Percentiles rank a stretch among this genome's conserved stretches.
Evolutionary conservation across 2,113 vertebrate genomes (phyloP).

Genomic region (Austrofundulus limnaeus): DNA sequence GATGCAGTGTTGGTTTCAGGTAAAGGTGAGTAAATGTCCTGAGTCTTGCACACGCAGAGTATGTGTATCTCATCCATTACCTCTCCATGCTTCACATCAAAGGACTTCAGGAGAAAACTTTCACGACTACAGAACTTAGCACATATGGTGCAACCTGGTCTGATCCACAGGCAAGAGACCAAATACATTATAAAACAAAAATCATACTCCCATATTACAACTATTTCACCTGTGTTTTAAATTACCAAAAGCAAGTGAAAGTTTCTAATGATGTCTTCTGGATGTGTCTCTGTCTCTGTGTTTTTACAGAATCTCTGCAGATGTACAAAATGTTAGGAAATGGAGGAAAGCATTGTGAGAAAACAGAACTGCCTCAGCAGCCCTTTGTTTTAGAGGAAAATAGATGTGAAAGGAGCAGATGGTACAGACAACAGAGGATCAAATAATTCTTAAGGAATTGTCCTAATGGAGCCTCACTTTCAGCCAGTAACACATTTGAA

Average conservation of each 20-base stretch:
- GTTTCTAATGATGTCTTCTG: constrained; percentile 40
- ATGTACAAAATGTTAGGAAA: not conserved
- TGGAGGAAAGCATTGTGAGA: constrained; percentile 7
- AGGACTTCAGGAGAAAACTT: constrained; percentile 18
- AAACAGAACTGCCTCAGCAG: not conserved
- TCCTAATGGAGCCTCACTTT: constrained; percentile 2
- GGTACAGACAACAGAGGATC: constrained; percentile 5
- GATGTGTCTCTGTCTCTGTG: not conserved
- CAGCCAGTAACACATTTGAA: constrained; percentile 33
- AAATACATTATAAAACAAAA: not conserved
- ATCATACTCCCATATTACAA: not conserved
- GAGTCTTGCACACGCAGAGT: not conserved
- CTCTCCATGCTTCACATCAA: constrained; percentile 57
- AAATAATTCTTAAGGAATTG: constrained; percentile 13
- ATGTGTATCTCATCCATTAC: constrained; percentile 50
- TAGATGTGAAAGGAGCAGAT: not conserved
- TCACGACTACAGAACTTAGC: constrained; percentile 8
- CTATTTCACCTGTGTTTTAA: too few species aligned
- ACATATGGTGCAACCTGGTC: not conserved
- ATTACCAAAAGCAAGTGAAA: too few species aligned
- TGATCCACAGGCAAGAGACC: not conserved
- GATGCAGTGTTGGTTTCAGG: too few species aligned
- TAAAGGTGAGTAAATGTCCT: not conserved
- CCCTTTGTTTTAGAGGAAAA: not conserved
- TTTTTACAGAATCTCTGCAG: constrained; percentile 1